phyloP scores from a whole-genome alignment of 2,113 vertebrate genomes.

The Apteryx mantelli region DNA sequence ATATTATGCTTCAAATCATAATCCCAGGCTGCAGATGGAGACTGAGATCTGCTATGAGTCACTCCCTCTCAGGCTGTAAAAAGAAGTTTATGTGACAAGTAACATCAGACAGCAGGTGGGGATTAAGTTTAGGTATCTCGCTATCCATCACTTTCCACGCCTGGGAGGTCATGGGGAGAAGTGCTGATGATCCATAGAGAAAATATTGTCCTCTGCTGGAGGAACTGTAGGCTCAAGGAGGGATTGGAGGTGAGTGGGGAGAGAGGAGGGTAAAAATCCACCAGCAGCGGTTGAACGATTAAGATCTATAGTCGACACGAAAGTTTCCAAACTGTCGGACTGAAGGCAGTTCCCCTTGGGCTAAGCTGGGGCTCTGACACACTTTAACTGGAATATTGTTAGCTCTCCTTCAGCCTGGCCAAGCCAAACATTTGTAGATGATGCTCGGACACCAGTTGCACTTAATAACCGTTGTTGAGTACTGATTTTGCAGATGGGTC shows the following conservation, averaged over 20 bases:
- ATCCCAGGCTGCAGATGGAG: conserved; percentile 12
- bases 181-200: not conserved
- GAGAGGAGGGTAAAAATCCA: not conserved
- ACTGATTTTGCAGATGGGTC: not conserved
- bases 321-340: not conserved
- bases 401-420: not conserved
- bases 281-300: not conserved
- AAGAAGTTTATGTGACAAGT: not conserved
- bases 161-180: not conserved
- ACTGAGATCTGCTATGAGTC: not conserved
- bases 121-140: not conserved
- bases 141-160: not conserved
- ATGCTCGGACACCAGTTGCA: not conserved
- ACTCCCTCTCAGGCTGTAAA: conserved; percentile 6
- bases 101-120: not conserved
- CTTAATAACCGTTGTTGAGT: not conserved
- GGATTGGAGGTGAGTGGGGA: not conserved
- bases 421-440: not conserved
- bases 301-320: not conserved
- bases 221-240: not conserved
- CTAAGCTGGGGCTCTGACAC: no score
- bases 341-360: not conserved
- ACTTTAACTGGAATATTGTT: not conserved
- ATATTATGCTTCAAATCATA: conserved; percentile 50
- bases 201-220: not conserved